Evolutionary conservation across 2,888 invertebrate species (phyloP), one percentile per base, ranked within the genome.

Genomic region (Drosophila birchii): DNA sequence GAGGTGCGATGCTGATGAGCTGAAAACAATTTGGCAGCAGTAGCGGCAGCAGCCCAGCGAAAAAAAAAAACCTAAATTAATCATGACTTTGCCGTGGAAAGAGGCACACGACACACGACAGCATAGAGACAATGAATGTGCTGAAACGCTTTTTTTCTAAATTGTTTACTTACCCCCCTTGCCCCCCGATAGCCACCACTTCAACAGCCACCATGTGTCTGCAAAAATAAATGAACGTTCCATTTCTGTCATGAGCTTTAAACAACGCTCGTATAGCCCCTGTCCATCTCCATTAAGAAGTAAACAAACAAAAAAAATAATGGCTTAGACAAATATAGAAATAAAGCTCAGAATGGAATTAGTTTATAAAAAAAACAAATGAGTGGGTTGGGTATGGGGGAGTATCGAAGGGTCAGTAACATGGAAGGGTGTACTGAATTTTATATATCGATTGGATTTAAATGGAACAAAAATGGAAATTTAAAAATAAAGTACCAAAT

Each of bases 31-130:
- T 85, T 82, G 74, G 74, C 82, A 79, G 80, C 77, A 57, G 71
- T 71, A 74, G 69, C 78, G 26, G 38, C 47, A 41, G 51, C 47
- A 41, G 51, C 39, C 47, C 18, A 23, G 34, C 45, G 44, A 45
- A 56, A 51, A 68, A 77, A 45, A 56, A 51, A 68, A 77, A 87
- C 66, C 76, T 75, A 75, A 86, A 82, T 85, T 88, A 83, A 86
- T 86, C 80, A 84, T 81, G 78, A 81, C 74, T 81, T 78, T 68
- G 85, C 82, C 85, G 72, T 74, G 77, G 80, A 78, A 71, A 70
- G 68, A 76, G 84, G 85, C 85, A 85, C 89, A 88, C 89, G 85
- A 86, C 85, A 85, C 68, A 71, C 55, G 58, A 58, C 43, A 76
- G 51, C 47, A 38, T 20, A 49, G 36, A 71, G 54, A 76, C 54